Conservation (phyloP, 2,888 invertebrate genomes). For the Thymelicus sylvestris region DNA sequence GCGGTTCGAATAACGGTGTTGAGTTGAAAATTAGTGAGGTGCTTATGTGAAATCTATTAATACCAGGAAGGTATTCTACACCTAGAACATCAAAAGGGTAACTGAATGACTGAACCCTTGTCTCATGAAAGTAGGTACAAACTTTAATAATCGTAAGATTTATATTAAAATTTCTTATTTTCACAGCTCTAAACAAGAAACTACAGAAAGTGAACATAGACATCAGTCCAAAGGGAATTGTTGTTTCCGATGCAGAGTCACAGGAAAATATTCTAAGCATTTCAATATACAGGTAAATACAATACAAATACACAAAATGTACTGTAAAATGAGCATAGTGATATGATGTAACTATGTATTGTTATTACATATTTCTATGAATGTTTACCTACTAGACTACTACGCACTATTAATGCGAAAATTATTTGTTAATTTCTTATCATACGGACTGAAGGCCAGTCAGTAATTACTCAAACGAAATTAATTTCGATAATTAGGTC, state of each 20-base stretch:
- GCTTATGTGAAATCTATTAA: too few species aligned
- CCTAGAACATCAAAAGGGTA: too few species aligned
- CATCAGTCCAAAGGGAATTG: constrained; percentile 91
- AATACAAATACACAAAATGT: not conserved
- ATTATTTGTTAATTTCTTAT: constrained; percentile 25
- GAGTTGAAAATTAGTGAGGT: too few species aligned
- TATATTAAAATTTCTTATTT: not conserved
- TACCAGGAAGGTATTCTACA: too few species aligned
- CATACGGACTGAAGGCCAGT: constrained; percentile 23
- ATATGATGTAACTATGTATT: not conserved
- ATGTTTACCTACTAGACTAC: not conserved
- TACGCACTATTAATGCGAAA: constrained; percentile 12
- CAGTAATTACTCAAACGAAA: constrained; percentile 13
- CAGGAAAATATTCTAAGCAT: constrained; percentile 90
- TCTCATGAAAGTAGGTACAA: not conserved
- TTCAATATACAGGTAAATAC: constrained; percentile 91
- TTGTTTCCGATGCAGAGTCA: constrained; percentile 88
- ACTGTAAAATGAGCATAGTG: not conserved
- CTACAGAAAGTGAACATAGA: constrained; percentile 87
- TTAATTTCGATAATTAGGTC: constrained; percentile 20
- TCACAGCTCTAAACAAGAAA: constrained; percentile 83
- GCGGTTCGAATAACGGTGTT: too few species aligned
- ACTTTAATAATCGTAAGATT: not conserved
- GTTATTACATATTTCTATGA: not conserved
- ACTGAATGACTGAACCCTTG: too few species aligned